Conservation (phyloP, 2,888 invertebrate species). For the Leucophora obtusa region DNA sequence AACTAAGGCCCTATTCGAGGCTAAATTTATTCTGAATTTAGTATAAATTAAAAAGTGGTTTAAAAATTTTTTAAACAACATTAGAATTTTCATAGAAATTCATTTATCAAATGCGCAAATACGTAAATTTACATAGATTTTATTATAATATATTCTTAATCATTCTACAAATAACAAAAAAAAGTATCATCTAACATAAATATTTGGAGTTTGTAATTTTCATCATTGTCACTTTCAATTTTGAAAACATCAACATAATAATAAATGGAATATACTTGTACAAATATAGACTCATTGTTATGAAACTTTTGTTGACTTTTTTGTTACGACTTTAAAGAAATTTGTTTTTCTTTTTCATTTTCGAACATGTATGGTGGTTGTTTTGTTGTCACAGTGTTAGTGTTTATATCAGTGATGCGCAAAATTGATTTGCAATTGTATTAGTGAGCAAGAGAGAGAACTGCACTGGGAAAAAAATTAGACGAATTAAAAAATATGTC, state of each 20-base stretch:
- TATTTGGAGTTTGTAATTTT: not conserved
- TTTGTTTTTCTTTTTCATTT: not conserved
- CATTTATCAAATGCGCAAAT: too few species aligned
- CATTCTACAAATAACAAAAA: not conserved
- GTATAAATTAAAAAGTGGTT: too few species aligned
- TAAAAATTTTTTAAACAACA: too few species aligned
- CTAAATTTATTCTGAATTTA: too few species aligned
- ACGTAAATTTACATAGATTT: too few species aligned
- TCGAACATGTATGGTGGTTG: not conserved
- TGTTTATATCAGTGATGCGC: too few species aligned
- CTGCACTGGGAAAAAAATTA: too few species aligned
- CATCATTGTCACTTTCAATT: not conserved
- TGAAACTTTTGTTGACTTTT: constrained; percentile 1
- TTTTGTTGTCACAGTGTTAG: not conserved
- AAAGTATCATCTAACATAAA: not conserved
- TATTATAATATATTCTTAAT: not conserved
- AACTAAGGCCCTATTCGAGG: too few species aligned
- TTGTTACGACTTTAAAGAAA: not conserved
- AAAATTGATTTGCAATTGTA: too few species aligned
- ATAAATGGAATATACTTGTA: not conserved
- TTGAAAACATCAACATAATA: constrained; percentile 5
- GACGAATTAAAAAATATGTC: too few species aligned
- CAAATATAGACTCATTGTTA: not conserved
- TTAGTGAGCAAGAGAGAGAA: too few species aligned
- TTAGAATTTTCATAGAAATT: too few species aligned